phyloP scores from a whole-genome alignment of 2,888 invertebrate species.

The Aplocera efformata region DNA sequence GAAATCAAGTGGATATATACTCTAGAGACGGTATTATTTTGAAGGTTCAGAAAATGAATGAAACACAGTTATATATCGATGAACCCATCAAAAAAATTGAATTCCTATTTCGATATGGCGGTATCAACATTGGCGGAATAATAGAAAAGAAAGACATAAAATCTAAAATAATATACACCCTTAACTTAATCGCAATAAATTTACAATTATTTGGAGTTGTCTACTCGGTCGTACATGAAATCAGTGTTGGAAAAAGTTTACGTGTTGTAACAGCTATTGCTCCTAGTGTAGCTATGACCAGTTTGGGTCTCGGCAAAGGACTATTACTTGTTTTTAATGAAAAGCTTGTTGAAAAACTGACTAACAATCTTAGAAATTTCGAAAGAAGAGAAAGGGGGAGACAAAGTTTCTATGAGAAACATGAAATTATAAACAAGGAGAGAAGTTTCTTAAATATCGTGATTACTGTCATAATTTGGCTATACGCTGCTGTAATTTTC shows the following conservation, averaged over 20 bases:
- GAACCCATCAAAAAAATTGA: slow-evolving; percentile 38
- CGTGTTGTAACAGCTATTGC: slow-evolving; percentile 40
- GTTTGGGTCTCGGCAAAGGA: slow-evolving; percentile 34
- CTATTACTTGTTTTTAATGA: slow-evolving; percentile 34
- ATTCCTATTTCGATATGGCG: slow-evolving; percentile 32
- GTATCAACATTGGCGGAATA: slow-evolving; percentile 36
- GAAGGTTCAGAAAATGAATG: slow-evolving; percentile 4
- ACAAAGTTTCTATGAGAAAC: slow-evolving; percentile 21
- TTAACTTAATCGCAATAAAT: slow-evolving; percentile 44
- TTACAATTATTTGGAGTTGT: slow-evolving; percentile 38
- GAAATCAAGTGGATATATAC: too few relatives aligned
- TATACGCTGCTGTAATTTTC: slow-evolving; percentile 35
- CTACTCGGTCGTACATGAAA: slow-evolving; percentile 38
- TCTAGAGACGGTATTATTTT: too few relatives aligned
- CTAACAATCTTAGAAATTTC: slow-evolving; percentile 33
- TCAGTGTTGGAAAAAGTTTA: slow-evolving; percentile 37
- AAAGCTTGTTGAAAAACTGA: slow-evolving; percentile 30
- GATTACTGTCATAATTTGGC: slow-evolving; percentile 38
- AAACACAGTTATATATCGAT: slow-evolving; percentile 28
- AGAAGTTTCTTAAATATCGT: slow-evolving; percentile 38
- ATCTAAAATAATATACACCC: slow-evolving; percentile 32
- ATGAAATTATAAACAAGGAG: slow-evolving; percentile 36
- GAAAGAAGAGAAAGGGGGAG: slow-evolving; percentile 32
- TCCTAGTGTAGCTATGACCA: slow-evolving; percentile 41
- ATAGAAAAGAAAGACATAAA: slow-evolving; percentile 19